These are phyloP conservation scores for Etia nguti DNA, from an alignment of 2,113 vertebrate genomes.

Conservation along the genomic window DNA sequence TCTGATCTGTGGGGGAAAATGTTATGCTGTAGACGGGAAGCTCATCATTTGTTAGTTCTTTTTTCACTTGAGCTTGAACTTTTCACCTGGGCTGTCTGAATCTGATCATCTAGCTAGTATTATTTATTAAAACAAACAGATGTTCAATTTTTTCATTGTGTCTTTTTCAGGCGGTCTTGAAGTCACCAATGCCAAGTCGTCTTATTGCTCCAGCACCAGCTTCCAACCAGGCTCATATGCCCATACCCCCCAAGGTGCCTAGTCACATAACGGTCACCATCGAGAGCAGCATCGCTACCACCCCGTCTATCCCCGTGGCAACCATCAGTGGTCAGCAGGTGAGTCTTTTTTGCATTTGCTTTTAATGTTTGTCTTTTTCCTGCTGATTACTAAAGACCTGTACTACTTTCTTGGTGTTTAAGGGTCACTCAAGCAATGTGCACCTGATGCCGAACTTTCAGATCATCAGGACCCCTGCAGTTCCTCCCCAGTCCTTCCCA, in stretches of 20 bases:
- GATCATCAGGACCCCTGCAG: conserved; percentile 83
- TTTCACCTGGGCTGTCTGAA: not conserved
- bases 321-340: conserved; percentile 98
- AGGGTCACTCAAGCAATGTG: conserved; percentile 92
- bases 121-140: not conserved
- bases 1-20: not conserved
- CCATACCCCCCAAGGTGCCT: conserved; percentile 86
- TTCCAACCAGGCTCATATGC: conserved; percentile 79
- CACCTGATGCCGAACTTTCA: conserved; percentile 93
- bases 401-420: not conserved
- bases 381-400: not conserved
- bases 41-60: not conserved
- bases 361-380: not conserved
- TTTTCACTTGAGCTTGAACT: not conserved
- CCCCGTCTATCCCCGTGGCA: conserved; percentile 93
- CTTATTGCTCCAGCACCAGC: conserved; percentile 96
- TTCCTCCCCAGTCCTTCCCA: conserved; percentile 71
- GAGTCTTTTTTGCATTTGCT: not conserved
- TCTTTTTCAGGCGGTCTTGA: conserved; percentile 79
- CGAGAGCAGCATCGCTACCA: conserved; percentile 88
- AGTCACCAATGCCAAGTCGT: conserved; percentile 90
- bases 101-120: not conserved
- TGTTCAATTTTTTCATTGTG: rapidly evolving
- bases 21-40: not conserved
- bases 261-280: conserved; percentile 90